Base-by-base conservation (phyloP, 2,888 invertebrate species). In the Hymenopus coronatus region DNA sequence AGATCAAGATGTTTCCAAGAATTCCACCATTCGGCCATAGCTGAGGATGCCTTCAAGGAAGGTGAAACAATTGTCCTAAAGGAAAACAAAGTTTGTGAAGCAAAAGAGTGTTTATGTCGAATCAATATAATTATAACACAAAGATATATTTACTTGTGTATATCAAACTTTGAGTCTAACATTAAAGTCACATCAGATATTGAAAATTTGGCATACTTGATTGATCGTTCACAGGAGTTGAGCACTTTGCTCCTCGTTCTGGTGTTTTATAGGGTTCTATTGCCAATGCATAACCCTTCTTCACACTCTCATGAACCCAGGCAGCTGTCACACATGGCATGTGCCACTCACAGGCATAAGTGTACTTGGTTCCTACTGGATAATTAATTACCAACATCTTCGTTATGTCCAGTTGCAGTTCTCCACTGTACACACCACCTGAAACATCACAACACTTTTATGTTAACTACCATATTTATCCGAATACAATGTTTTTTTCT, bases 291-390 rank as follows among this genome's bases (percentile, higher is more conserved):
- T 82, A 87, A 1, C 97, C 97, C 40, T 94, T 95, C 40, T 95
- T 94, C 0, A 96, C 94, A n/a, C 97, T 97, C 54, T 97, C 97
- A 89, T 94, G 94, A 82, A 98, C 94, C 98, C 99, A 99, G 3
- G 96, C 93, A 0, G 96, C 95, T 25, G 94, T 94, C 0, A 98
- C 96, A 91, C 98, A 97, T 82, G 95, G 94, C n/a, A 96, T 93
- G 82, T 94, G 93, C 93, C 95, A 95, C 88, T 94, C 93, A 89
- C 93, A 92, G 0, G 96, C 96, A 92, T 93, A 94, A 89, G 93
- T 96, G 91, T 96, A 96, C 92, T 98, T 98, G 83, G 96, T 96
- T 87, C 97, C 97, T 91, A 94, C 93, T 1, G 94, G 93, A 25
- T 94, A 93, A 54, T 94, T 92, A 25, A 95, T 92, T 28, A 96